Evolutionary conservation across 2,797 vertebrate genomes (phyloP), one percentile per base, ranked within the genome.

Genomic region (Hipposideros larvatus): DNA sequence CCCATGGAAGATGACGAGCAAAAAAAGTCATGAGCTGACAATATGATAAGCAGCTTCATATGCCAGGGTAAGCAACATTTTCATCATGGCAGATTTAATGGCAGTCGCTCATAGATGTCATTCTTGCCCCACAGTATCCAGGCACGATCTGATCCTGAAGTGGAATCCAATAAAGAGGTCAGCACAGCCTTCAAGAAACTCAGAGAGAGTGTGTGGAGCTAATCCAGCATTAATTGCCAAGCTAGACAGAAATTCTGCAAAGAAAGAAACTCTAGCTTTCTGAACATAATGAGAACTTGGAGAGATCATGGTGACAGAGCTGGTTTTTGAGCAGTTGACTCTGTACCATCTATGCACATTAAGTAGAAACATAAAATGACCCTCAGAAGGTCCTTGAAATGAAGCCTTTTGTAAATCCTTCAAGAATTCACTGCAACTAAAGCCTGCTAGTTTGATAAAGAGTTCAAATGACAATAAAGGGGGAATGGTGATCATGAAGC

Each of bases 251-350:
- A 96, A 90, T 41, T 43, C 21, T 61, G 9, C 5, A 43, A 85
- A 85, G 83, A 59, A 71, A 57, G 41, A 53, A 91, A 74, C 31
- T 86, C 26, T 53, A 70, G 78, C 43, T 83, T 73, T 95, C 51
- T 37, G 51, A 82, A 71, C 31, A 75, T 43, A n/a, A 34, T 57
- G 37, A 79, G 34, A 66, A 91, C 80, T 59, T 82, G 21, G 15
- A 80, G 75, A 90, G 19, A 59, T 18, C 51, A 63, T 1, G 28
- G 82, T 84, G 31, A n/a, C 28, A 70, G 63, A 3, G 46, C 22
- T 79, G 6, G 24, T 82, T 87, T 75, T 41, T 41, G 5, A 86
- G 31, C 70, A 57, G 19, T 2, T 71, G 34, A 61, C 53, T 48
- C 82, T 46, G n/a, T 46, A 53, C 13, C 16, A 79, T 16, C 37